These are phyloP conservation scores for Podarcis siculus DNA, from an alignment of 2,797 vertebrate genomes.

Conservation along the genomic window DNA sequence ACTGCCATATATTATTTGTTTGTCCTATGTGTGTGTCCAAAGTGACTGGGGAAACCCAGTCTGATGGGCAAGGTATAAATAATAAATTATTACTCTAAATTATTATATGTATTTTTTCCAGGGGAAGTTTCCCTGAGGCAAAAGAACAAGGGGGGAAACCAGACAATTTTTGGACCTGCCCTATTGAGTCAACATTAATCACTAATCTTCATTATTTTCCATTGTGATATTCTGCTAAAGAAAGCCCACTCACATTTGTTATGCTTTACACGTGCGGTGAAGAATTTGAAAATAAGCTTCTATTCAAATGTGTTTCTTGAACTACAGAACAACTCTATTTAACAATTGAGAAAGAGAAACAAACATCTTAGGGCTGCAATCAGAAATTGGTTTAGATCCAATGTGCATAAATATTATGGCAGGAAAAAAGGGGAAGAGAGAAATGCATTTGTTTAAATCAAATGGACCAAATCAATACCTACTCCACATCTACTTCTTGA, in stretches of 20 bases:
- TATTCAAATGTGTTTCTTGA: not conserved
- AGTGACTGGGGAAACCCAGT: no score
- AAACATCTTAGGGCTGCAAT: not conserved
- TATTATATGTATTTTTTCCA: not conserved
- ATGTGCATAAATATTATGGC: constrained; percentile 8
- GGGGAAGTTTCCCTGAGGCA: not conserved
- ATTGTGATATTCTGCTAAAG: constrained; percentile 1
- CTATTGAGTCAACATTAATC: not conserved
- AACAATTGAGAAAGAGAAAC: not conserved
- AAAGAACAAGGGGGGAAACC: not conserved
- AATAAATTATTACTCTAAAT: no score
- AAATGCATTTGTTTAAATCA: constrained; percentile 18
- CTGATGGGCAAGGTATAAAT: no score
- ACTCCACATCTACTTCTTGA: not conserved
- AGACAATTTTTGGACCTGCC: not conserved
- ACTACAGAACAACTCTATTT: not conserved
- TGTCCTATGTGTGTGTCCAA: no score
- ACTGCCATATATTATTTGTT: no score
- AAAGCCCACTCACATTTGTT: not conserved
- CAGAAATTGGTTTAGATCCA: not conserved
- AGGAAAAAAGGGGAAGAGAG: not conserved
- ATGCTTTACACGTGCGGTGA: not conserved
- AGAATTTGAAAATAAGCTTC: not conserved
- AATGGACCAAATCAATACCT: constrained; percentile 11
- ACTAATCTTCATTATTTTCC: not conserved